Evolutionary conservation across 1,140 invertebrate species (phyloP), one percentile per base, ranked within the genome.

Genomic region (Stegodyphus dumicola): DNA sequence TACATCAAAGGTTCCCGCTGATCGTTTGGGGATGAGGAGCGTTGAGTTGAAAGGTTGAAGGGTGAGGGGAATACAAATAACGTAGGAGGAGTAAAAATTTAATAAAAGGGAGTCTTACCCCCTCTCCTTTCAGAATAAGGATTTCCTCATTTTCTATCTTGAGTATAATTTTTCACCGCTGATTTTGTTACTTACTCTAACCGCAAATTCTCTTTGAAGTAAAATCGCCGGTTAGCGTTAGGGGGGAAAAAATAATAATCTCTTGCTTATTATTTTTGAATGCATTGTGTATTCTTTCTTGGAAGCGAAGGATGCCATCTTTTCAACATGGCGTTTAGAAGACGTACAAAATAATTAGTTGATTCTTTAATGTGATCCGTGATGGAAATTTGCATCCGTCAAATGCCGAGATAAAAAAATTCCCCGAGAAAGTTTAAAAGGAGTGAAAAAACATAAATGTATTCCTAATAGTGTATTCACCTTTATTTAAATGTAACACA

Each of bases 21-120:
- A 74, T 83, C 78, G 78, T 64, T 70, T 33, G 65, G 66, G 77
- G 48, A 56, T 48, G n/a, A 73, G 53, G 52, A 69, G 65, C 53
- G 76, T 77, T 67, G 76, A 77, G 65, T 69, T 69, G 77, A 48
- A 70, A 79, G 77, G 49, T 67, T 53, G 77, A 79, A 70, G 70
- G 73, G 70, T n/a, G 51, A 56, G 56, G 52, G 52, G 54, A 80
- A 80, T 80, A 80, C 77, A 78, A 78, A 78, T 81, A 81, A 75
- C 49, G 54, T 56, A 60, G 71, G 80, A 66, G 80, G 71, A 83
- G 73, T 83, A 65, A 83, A 60, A 83, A 83, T 83, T 83, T 52
- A 83, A 83, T 83, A 83, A 79, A 79, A 79, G 77, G 77, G 51
- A 75, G 17, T 74, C 79, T 60, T 15, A 9, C 56, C 56, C 56